These are phyloP conservation scores for Coendou prehensilis DNA, from an alignment of 2,797 vertebrate species.

Conservation along the genomic window DNA sequence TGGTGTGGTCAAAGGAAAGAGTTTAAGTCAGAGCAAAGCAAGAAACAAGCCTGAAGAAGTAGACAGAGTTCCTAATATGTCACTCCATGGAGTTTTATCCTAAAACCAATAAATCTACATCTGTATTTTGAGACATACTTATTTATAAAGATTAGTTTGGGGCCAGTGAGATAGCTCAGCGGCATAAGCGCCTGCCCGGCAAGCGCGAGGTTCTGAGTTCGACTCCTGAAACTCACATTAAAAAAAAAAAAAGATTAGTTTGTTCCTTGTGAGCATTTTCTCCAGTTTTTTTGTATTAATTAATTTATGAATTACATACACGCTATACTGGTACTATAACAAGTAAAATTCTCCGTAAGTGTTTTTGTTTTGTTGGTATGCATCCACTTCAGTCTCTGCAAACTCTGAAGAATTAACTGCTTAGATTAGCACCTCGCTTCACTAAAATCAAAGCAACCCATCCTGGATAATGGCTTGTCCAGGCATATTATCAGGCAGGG, in stretches of 20 bases:
- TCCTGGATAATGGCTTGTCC: constrained; percentile 72
- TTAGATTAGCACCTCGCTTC: constrained; percentile 70
- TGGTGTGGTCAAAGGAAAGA: not conserved
- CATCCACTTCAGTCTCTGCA: not conserved
- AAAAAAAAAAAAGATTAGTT: not conserved
- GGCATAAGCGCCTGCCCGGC: too few species aligned
- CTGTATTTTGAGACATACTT: not conserved
- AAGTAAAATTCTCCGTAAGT: not conserved
- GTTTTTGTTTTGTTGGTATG: not conserved
- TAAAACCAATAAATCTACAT: not conserved
- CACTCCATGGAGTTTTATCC: not conserved
- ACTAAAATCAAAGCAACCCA: constrained; percentile 72
- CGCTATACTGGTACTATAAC: not conserved
- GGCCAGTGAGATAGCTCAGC: too few species aligned
- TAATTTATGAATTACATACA: not conserved
- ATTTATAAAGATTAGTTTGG: not conserved
- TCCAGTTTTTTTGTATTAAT: not conserved
- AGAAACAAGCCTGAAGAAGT: not conserved
- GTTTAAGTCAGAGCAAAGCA: not conserved
- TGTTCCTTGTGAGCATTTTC: not conserved
- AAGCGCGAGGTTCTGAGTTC: too few species aligned
- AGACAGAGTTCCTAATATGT: not conserved
- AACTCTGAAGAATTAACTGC: constrained; percentile 60
- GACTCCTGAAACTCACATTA: too few species aligned
- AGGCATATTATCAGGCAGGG: constrained; percentile 54